Percentiles rank a stretch among this genome's conserved stretches.
Evolutionary conservation across 2,888 invertebrate species (phyloP).

Genomic region (Leptodirus hochenwartii): DNA sequence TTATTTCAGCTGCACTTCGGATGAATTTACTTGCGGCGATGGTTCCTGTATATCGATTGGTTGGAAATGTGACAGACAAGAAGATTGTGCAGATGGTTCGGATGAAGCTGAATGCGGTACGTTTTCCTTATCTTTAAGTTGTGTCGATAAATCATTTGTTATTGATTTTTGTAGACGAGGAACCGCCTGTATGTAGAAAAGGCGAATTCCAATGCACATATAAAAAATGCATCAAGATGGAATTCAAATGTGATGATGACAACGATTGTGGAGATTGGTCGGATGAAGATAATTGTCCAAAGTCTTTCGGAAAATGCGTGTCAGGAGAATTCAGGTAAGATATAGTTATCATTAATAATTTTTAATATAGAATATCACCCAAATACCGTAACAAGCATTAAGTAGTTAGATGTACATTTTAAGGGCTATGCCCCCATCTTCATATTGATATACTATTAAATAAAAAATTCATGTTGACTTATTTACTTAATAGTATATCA

Average conservation of each 20-base stretch:
- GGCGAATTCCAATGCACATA: slow-evolving; percentile 56
- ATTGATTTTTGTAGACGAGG: slow-evolving; percentile 19
- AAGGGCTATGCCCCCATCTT: too few species aligned
- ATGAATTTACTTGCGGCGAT: slow-evolving; percentile 54
- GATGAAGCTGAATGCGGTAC: slow-evolving; percentile 56
- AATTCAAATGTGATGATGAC: slow-evolving; percentile 69
- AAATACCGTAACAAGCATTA: background rate
- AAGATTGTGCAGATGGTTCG: slow-evolving; percentile 57
- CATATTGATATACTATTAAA: too few species aligned
- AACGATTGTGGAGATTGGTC: slow-evolving; percentile 80
- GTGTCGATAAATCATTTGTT: background rate
- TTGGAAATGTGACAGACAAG: slow-evolving; percentile 58
- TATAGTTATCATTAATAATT: background rate
- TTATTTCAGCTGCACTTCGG: slow-evolving; percentile 42
- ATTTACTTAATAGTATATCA: too few species aligned
- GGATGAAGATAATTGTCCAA: slow-evolving; percentile 63
- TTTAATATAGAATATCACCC: background rate
- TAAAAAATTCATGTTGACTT: too few species aligned
- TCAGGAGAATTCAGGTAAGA: slow-evolving; percentile 52
- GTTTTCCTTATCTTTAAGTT: slow-evolving; percentile 15
- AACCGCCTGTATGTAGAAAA: slow-evolving; percentile 46
- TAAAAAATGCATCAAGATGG: slow-evolving; percentile 50
- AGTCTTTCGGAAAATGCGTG: slow-evolving; percentile 42
- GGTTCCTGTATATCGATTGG: slow-evolving; percentile 55
- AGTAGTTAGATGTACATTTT: background rate